These are phyloP conservation scores for Spodoptera litura DNA, from an alignment of 1,140 invertebrate species.

Conservation along the genomic window DNA sequence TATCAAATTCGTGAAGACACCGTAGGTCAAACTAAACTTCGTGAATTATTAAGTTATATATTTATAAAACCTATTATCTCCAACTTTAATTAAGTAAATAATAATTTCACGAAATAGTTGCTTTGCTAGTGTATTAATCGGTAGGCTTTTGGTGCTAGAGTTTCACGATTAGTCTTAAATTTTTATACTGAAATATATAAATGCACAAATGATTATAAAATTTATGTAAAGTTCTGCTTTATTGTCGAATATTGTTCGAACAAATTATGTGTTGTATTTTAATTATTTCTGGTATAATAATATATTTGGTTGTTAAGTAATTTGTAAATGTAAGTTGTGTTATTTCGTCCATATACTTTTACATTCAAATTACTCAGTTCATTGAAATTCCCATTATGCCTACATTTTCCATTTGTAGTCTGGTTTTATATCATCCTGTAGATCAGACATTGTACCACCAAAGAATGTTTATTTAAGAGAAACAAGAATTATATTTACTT, in stretches of 20 bases:
- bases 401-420: background rate
- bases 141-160: slow-evolving; percentile 71
- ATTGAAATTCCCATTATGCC: too few species aligned
- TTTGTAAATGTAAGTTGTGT: too few species aligned
- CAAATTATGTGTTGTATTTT: too few species aligned
- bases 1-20: too few species aligned
- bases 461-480: slow-evolving; percentile 51
- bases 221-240: slow-evolving; percentile 18
- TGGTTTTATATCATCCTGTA: background rate
- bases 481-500: slow-evolving; percentile 5
- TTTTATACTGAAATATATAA: slow-evolving; percentile 63
- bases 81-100: slow-evolving; percentile 23
- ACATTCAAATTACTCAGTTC: too few species aligned
- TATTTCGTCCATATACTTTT: too few species aligned
- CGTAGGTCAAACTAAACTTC: background rate
- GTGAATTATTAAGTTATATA: slow-evolving; percentile 1
- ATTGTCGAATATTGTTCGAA: too few species aligned
- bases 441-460: slow-evolving; percentile 53
- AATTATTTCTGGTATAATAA: too few species aligned
- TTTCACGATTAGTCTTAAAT: slow-evolving; percentile 66
- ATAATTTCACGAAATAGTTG: slow-evolving; percentile 45
- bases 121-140: slow-evolving; percentile 54
- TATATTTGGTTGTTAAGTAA: too few species aligned
- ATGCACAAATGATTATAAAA: slow-evolving; percentile 60
- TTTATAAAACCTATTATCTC: background rate